Percentiles rank a stretch among this genome's conserved stretches.
Evolutionary conservation across 2,113 vertebrate species (phyloP).

Genomic region (Peucedramus taeniatus): DNA sequence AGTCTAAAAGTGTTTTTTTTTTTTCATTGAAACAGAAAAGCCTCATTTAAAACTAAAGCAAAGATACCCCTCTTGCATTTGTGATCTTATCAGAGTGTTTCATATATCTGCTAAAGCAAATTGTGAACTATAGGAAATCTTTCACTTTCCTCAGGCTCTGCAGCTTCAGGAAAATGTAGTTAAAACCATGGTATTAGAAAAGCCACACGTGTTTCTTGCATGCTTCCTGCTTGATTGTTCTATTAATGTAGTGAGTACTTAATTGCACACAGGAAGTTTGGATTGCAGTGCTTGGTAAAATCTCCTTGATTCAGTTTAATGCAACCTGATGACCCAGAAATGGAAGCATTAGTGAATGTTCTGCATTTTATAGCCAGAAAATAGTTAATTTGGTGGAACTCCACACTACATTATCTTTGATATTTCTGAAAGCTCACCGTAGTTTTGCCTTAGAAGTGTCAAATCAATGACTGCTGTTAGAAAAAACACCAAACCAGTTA

Average conservation of each 20-base stretch:
- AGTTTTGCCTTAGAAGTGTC: not conserved
- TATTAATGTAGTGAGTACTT: not conserved
- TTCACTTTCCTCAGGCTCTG: not conserved
- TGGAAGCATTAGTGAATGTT: not conserved
- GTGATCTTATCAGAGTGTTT: not conserved
- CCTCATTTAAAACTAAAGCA: not conserved
- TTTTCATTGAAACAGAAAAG: not conserved
- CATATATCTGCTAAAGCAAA: not conserved
- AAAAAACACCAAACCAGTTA: not conserved
- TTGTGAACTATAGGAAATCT: not conserved
- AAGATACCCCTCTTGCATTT: not conserved
- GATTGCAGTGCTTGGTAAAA: not conserved
- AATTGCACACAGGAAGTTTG: not conserved
- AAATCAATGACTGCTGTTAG: not conserved
- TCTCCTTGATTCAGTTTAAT: not conserved
- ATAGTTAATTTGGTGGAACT: constrained; percentile 4
- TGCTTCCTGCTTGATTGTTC: not conserved
- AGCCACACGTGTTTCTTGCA: not conserved
- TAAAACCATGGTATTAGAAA: not conserved
- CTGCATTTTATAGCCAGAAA: not conserved
- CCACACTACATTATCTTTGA: not conserved
- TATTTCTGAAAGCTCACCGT: not conserved
- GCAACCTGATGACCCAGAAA: not conserved
- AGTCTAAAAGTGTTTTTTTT: not conserved
- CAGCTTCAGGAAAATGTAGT: not conserved